Evolutionary conservation across 2,888 invertebrate species (phyloP).

Genomic region (Ctenicera cuprea): DNA sequence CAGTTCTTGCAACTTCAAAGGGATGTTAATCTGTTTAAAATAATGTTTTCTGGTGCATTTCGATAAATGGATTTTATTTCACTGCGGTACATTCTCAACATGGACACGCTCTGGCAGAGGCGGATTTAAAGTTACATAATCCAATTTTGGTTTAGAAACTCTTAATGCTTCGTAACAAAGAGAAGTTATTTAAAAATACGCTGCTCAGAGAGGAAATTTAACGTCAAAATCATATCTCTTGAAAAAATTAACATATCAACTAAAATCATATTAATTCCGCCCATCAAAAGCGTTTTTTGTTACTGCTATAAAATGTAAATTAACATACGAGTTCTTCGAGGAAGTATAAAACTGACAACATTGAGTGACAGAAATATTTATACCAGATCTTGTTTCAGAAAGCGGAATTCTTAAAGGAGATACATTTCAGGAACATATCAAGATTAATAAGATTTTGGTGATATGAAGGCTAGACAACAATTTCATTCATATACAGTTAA

Average conservation of each 20-base stretch:
- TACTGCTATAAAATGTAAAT: constrained; percentile 43
- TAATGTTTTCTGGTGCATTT: constrained; percentile 39
- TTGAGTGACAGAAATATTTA: constrained; percentile 53
- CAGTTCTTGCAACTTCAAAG: constrained; percentile 58
- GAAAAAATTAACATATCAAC: constrained; percentile 50
- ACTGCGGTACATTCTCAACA: constrained; percentile 13
- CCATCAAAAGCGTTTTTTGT: constrained; percentile 42
- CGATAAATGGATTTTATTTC: constrained; percentile 28
- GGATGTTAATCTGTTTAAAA: constrained; percentile 63
- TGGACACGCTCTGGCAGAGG: constrained; percentile 12
- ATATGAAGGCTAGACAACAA: constrained; percentile 45
- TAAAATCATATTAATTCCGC: constrained; percentile 48
- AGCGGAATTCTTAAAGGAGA: constrained; percentile 49
- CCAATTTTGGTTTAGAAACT: constrained; percentile 28
- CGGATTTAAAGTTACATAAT: constrained; percentile 31
- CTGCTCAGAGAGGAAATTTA: constrained; percentile 26
- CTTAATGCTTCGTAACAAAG: constrained; percentile 30
- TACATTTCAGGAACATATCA: constrained; percentile 52
- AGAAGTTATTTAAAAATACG: constrained; percentile 35
- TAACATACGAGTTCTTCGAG: constrained; percentile 41
- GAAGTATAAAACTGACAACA: constrained; percentile 49
- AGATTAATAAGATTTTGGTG: constrained; percentile 50
- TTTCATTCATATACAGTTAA: constrained; percentile 48
- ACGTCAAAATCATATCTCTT: constrained; percentile 38
- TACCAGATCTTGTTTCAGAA: constrained; percentile 44